These are phyloP conservation scores for Ochropacha duplaris DNA, from an alignment of 2,888 invertebrate species.

Conservation along the genomic window DNA sequence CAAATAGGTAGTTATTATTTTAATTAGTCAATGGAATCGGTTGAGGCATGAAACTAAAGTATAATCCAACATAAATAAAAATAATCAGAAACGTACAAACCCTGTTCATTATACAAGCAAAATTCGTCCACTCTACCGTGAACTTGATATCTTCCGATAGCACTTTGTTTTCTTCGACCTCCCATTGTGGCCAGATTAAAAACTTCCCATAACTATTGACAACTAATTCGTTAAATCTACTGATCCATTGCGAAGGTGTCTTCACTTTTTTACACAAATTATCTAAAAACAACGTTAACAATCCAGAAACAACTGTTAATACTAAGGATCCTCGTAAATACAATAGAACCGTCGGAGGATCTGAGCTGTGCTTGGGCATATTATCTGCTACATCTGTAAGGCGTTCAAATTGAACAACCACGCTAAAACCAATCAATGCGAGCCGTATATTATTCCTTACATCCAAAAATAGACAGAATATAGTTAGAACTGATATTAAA, in stretches of 20 bases:
- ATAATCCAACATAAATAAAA: constrained; percentile 35
- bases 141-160: constrained; percentile 9
- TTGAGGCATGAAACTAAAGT: constrained; percentile 34
- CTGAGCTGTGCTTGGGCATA: constrained; percentile 37
- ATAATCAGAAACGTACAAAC: constrained; percentile 23
- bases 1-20: not conserved
- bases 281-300: constrained; percentile 34
- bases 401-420: constrained; percentile 42
- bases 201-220: constrained; percentile 24
- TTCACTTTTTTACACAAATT: constrained; percentile 23
- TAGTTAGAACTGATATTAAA: constrained; percentile 35
- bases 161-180: constrained; percentile 9
- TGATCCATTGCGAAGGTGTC: constrained; percentile 28
- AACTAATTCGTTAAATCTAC: constrained; percentile 29
- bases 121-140: constrained; percentile 36
- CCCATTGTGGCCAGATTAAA: constrained; percentile 39
- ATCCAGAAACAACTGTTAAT: constrained; percentile 28
- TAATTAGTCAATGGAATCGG: constrained; percentile 9
- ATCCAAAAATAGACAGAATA: constrained; percentile 39
- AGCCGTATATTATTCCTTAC: constrained; percentile 32
- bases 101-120: constrained; percentile 39
- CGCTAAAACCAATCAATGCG: constrained; percentile 35
- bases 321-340: constrained; percentile 46
- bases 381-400: constrained; percentile 26
- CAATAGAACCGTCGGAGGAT: constrained; percentile 42